phyloP scores from a whole-genome alignment of 2,113 vertebrate genomes.

The Corapipo altera region DNA sequence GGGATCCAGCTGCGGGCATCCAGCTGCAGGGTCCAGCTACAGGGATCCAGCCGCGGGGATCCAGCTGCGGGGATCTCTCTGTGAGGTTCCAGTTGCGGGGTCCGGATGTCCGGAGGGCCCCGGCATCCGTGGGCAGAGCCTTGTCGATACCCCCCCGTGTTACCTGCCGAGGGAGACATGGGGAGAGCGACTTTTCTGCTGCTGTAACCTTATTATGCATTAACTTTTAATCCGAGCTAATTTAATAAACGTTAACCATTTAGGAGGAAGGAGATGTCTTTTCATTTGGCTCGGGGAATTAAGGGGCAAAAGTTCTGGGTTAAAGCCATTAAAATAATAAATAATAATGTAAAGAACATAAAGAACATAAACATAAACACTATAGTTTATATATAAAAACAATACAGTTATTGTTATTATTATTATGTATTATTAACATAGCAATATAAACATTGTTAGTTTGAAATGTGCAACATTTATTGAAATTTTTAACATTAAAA shows the following conservation, averaged over 20 bases:
- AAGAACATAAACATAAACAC: neutral
- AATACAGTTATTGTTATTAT: neutral
- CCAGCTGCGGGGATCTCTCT: neutral
- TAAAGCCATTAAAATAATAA: neutral
- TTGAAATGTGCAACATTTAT: neutral
- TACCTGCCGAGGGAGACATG: neutral
- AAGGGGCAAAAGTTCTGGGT: neutral
- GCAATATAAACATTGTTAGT: neutral
- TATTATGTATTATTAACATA: neutral
- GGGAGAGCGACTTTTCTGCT: neutral
- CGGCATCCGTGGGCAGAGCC: neutral
- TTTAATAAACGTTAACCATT: neutral
- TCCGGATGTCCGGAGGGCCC: too few species aligned
- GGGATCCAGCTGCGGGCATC: neutral
- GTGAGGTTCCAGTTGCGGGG: fast-evolving
- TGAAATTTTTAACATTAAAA: neutral
- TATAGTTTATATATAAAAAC: neutral
- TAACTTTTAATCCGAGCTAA: neutral
- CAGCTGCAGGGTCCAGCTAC: neutral
- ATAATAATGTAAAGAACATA: neutral
- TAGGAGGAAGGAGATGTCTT: neutral
- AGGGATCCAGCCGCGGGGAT: neutral
- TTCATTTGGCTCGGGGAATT: neutral
- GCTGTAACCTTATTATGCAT: neutral
- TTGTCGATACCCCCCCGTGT: fast-evolving